phyloP scores from a whole-genome alignment of 2,113 vertebrate species.

The Albula goreensis region DNA sequence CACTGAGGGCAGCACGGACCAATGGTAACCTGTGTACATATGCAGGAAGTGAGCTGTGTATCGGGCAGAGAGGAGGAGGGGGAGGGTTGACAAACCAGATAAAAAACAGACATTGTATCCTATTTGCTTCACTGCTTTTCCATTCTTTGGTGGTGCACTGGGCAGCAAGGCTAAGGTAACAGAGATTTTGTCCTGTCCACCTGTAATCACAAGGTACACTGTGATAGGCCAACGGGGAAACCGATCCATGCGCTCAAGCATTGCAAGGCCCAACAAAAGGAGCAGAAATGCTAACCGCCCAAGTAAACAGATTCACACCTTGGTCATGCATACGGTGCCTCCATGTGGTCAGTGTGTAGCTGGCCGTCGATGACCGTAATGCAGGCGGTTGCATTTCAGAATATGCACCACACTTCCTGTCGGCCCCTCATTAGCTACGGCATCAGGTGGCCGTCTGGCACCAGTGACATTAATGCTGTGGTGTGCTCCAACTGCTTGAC shows the following conservation, averaged over 20 bases:
- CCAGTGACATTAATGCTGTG: not conserved
- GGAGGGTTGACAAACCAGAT: not conserved
- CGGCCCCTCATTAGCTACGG: not conserved
- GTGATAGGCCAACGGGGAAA: conserved; percentile 11
- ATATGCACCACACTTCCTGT: not conserved
- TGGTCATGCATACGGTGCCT: not conserved
- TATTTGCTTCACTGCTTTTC: not conserved
- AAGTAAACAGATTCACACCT: conserved; percentile 15
- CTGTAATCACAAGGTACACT: conserved; percentile 23
- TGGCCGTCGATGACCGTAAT: not conserved
- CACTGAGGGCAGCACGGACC: conserved; percentile 31
- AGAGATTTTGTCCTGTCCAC: conserved; percentile 16
- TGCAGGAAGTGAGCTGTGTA: not conserved
- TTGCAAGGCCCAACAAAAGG: not conserved
- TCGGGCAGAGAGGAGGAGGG: too few relatives aligned
- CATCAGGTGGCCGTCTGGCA: not conserved
- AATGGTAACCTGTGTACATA: conserved; percentile 4
- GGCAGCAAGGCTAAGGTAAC: not conserved
- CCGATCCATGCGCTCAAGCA: not conserved
- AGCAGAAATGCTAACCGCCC: conserved; percentile 2
- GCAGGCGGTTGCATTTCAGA: not conserved
- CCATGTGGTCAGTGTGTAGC: not conserved
- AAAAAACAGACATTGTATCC: conserved; percentile 19
- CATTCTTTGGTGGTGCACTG: not conserved
- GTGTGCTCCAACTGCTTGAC: not conserved